Base-by-base conservation (phyloP, 2,113 vertebrate genomes). In the Sigmodon hispidus region DNA sequence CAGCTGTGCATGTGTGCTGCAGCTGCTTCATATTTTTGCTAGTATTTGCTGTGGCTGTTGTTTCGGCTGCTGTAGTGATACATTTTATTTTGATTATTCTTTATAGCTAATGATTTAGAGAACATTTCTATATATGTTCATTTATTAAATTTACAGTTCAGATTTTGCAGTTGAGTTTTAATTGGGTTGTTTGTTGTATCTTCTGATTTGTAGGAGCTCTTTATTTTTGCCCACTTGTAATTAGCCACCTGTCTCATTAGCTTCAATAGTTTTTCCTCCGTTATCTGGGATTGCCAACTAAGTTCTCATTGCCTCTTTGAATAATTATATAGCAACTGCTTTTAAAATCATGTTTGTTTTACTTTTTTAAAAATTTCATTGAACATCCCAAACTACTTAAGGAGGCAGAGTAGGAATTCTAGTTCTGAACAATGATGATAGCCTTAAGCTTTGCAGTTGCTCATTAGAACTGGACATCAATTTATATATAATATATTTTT, bases 171-270 rank as follows among this genome's bases (percentile, higher is more conserved):
- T 67, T 55, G 16, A 81, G 85, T 83, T 96, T 94, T 77, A 84
- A 31, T 85, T 75, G 65, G 4, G 8, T 73, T n/a, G 48, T 88
- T 81, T 88, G 73, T 93, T n/a, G n/a, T n/a, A 34, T 65, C 89
- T 89, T 95, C 75, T 95, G 48, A 95, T 59, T 88, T 93, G 2
- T 90, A 80, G 36, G 26, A 86, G 7, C 93, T 93, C 69, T 87
- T 93, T 83, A 63, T 92, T 84, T 95, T 86, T 91, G 45, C 7
- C 57, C 34, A 55, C 2, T 91, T 93, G 36, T 61, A 52, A 24
- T 80, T 61, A 89, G 61, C 61, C n/a, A 89, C 55, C 36, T 67
- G 34, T 93, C 69, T 87, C 43, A 67, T 95, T 93, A 72, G 29
- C 73, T 86, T 87, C 55, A 65, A 24, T 57, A 50, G n/a, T 75